Base-by-base conservation (phyloP, 2,113 vertebrate genomes). In the Notiomystis cincta region DNA sequence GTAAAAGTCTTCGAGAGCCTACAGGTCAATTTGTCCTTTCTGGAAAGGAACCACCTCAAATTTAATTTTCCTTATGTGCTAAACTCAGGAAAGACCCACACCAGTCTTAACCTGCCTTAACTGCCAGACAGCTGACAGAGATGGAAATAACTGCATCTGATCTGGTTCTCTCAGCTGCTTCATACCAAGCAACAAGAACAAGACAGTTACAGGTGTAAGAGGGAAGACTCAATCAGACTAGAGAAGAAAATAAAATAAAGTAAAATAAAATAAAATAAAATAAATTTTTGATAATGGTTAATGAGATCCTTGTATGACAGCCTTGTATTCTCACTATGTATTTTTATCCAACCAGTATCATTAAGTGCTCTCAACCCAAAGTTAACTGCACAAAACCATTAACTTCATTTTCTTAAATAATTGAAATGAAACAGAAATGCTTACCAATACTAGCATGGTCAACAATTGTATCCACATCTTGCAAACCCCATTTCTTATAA, bases 401-500 rank as follows among this genome's bases (percentile, higher is more conserved):
- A 31, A 33, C 21, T 76, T 73, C 3, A 48, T 28, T 76, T 25
- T 35, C 62, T 57, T 30, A 77, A 81, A 53, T 82, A 76, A 15
- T 13, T 71, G 28, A 91, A 94, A 79, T 53, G 28, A 56, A 90
- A 82, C 31, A 81, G 65, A 69, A 90, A 82, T 45, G 53, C 99
- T 98, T 98, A 99, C 99, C 99, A 77, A 99, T 98, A 81, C 99
- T 99, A 90, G 98, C 98, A 97, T 99, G 99, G 97, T 99, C 99
- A 83, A 99, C 98, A 76, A 99, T 99, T 2, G 94, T 97, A 90
- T 99, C 99, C 98, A 99, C 98, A 92, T 99, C 99, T 97, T 99
- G 99, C 62, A 99, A 98, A 62, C 99, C 99, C 99, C 99, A 99
- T 93, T 99, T 99, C 98, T 99, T 99, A 95, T 99, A 99, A 72